phyloP scores from a whole-genome alignment of 2,797 vertebrate species.

The Acanthurus tractus region DNA sequence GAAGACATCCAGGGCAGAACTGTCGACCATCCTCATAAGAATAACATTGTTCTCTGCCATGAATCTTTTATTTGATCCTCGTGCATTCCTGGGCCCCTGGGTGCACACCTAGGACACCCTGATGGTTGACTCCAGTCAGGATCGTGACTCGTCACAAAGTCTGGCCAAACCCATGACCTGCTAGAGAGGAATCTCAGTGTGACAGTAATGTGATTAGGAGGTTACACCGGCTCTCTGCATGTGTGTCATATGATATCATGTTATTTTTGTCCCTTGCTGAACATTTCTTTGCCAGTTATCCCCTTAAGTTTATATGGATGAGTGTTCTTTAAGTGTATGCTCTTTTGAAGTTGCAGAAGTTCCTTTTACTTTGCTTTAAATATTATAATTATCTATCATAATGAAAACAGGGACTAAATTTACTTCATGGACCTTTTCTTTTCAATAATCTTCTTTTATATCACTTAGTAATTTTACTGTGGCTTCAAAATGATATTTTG shows the following conservation, averaged over 20 bases:
- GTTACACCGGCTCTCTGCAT: slow-evolving; percentile 38
- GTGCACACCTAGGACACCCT: slow-evolving; percentile 26
- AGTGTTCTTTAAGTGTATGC: neutral
- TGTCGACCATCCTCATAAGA: neutral
- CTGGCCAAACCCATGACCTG: slow-evolving; percentile 63
- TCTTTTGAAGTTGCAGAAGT: slow-evolving; percentile 17
- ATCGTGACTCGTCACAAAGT: slow-evolving; percentile 37
- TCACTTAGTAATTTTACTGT: neutral
- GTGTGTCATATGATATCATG: slow-evolving; percentile 55
- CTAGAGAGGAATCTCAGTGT: slow-evolving; percentile 51
- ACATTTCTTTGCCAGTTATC: slow-evolving; percentile 38
- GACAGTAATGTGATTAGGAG: slow-evolving; percentile 59
- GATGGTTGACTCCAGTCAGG: slow-evolving; percentile 31
- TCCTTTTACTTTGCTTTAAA: neutral
- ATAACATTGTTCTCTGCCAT: neutral
- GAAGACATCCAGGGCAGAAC: neutral
- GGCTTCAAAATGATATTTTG: neutral
- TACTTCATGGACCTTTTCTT: neutral
- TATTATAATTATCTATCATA: slow-evolving; percentile 27
- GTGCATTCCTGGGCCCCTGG: neutral
- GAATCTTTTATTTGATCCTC: slow-evolving; percentile 19
- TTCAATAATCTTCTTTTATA: neutral
- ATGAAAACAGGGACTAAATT: neutral
- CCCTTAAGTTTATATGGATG: neutral
- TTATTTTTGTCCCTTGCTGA: slow-evolving; percentile 53